Evolutionary conservation across 64 coral and sea anemone genomes (phyloP), one percentile per base, ranked within the genome.

Genomic region (Cladopsammia gracilis): DNA sequence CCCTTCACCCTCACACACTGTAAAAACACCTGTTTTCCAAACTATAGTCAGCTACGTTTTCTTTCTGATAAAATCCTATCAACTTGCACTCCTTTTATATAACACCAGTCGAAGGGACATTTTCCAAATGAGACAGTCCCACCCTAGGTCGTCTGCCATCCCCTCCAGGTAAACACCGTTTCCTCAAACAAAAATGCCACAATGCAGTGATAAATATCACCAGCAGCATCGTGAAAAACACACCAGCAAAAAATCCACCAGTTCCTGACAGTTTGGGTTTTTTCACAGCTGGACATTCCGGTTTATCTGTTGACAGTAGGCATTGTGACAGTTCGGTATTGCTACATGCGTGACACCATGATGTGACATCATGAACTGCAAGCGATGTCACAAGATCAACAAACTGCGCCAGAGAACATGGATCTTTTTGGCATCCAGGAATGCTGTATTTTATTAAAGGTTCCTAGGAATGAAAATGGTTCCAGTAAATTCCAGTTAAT

Each of bases 271-370:
- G 48, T 26, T 23, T 54, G 5, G 87, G 75, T 47, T 77, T 60
- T 66, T n/a, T 64, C 43, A 45, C 7, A 20, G 79, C 15, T 0
- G 58, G 59, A 4, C 79, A 83, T 5, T 7, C 42, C 15, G 26
- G 14, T 15, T 78, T 78, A 65, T 64, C 54, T 83, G 67, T 58
- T 34, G 9, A 45, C 9, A 43, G 24, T 64, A 62, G 69, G 7
- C 90, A 73, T 68, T 43, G 57, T 47, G 69, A 66, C 81, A 92
- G 16, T 77, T 82, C 2, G 52, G 77, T 72, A n/a, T 96, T 96
- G 16, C 58, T n/a, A 77, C 95, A 96, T 76, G 76, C 65, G 19
- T 48, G 48, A 49, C 90, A 93, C 95, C 95, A 96, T n/a, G 90
- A 64, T 20, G 58, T 54, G 15, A 71, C 25, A 51, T 93, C 85